Percentiles rank a stretch among this genome's conserved stretches.
These are phyloP conservation scores for Poecile atricapillus DNA, from an alignment of 2,113 vertebrate species.

Conservation along the genomic window DNA sequence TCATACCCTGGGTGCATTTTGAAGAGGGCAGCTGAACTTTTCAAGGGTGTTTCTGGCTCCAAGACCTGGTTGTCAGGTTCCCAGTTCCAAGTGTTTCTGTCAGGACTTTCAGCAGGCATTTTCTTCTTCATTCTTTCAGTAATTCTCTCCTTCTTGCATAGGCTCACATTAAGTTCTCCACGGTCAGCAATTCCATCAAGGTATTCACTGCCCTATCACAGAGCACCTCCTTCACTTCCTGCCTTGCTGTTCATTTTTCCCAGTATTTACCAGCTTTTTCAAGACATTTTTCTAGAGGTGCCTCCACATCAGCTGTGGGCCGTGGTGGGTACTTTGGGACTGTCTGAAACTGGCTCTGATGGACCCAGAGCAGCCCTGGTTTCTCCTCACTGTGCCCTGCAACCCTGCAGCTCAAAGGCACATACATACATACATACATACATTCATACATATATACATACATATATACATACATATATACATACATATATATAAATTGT, in stretches of 20 bases:
- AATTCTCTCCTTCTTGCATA: neutral
- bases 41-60: neutral
- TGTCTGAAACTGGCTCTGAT: neutral
- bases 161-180: neutral
- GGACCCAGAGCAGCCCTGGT: rapidly evolving
- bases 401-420: neutral
- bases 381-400: neutral
- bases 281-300: neutral
- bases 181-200: rapidly evolving
- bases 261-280: neutral
- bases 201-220: rapidly evolving
- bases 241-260: neutral
- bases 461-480: too few relatives aligned
- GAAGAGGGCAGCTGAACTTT: neutral
- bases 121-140: neutral
- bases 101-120: neutral
- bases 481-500: neutral
- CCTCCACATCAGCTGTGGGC: rapidly evolving
- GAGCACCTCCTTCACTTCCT: neutral
- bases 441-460: too few relatives aligned
- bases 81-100: neutral
- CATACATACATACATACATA: too few relatives aligned
- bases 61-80: neutral
- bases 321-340: rapidly evolving
- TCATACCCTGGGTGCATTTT: rapidly evolving